phyloP scores from a whole-genome alignment of 1,140 invertebrate species.

The Drosophila persimilis region DNA sequence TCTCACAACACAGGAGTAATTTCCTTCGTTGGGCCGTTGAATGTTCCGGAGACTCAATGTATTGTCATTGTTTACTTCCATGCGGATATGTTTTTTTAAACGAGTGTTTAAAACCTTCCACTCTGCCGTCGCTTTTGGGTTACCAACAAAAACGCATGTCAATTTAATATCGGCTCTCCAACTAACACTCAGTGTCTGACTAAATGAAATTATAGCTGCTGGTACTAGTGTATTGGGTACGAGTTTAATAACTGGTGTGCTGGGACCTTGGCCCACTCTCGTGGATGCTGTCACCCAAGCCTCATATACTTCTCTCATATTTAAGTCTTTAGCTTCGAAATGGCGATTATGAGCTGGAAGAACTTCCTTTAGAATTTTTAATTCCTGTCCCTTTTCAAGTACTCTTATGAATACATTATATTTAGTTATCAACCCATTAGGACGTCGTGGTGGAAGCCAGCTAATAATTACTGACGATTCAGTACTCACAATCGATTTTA shows the following conservation, averaged over 20 bases:
- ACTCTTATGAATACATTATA: constrained; percentile 89
- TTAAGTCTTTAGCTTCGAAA: constrained; percentile 85
- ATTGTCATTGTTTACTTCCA: constrained; percentile 85
- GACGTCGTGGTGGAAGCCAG: constrained; percentile 89
- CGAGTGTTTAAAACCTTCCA: constrained; percentile 83
- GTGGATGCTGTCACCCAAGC: constrained; percentile 87
- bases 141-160: constrained; percentile 86
- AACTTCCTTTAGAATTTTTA: constrained; percentile 74
- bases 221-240: constrained; percentile 85
- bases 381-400: constrained; percentile 83
- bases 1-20: constrained; percentile 86
- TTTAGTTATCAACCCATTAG: constrained; percentile 89
- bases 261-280: constrained; percentile 85
- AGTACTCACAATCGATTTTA: constrained; percentile 89
- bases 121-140: constrained; percentile 84
- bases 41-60: constrained; percentile 85
- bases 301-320: constrained; percentile 85
- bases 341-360: constrained; percentile 83
- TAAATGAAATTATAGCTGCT: constrained; percentile 86
- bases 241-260: constrained; percentile 84
- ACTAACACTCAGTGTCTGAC: constrained; percentile 84
- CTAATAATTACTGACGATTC: constrained; percentile 89
- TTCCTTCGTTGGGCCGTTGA: constrained; percentile 86
- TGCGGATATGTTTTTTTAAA: constrained; percentile 60
- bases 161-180: constrained; percentile 85